Base-by-base conservation (phyloP, 2,888 invertebrate genomes). In the Pollenia amentaria region DNA sequence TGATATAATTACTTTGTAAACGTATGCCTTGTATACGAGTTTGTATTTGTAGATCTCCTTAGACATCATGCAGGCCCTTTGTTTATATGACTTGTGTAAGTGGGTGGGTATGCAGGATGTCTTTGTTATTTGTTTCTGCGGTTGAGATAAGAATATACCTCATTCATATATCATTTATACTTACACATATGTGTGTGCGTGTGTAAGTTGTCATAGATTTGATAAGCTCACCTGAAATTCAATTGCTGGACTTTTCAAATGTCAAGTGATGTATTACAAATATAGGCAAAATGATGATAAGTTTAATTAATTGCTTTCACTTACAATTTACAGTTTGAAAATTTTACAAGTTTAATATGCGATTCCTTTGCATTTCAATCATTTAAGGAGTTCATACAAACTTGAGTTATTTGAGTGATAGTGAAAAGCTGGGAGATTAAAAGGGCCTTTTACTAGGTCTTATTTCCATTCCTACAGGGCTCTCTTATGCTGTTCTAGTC, bases 241-340 rank as follows among this genome's bases (percentile, higher is more conserved):
- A 67, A 85, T 38, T 65, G 42, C 42, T 73, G 38, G 51, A 42
- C 78, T 42, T 70, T 78, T 81, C 51, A 85, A 48, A 77, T 72
- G 40, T 69, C 67, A 85, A 75, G 65, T 48, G 10, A 40, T 55
- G 29, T 29, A 6, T 29, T 29, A 29, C 29, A 29, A 29, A 55
- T 48, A 18, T 11, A 64, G 29, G 29, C 7, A 44, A 29, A 29
- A 48, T 48, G 62, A 12, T 60, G 40, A 65, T 77, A 60, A 42
- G 44, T 53, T 70, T 85, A 80, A 85, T 85, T 85, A 76, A 85
- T 76, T 85, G 60, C 57, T 48, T 76, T 57, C 53, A 18, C 46
- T 55, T 57, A 16, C 44, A 44, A 44, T 18, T 44, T 44, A 46
- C 44, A 38, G 18, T 40, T 67, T 67, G 67, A 46, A 14, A 67